A percentile compares a stretch with the other conserved stretches of the same genome.
phyloP scores from a whole-genome alignment of 2,797 vertebrate species.

The Falco biarmicus region DNA sequence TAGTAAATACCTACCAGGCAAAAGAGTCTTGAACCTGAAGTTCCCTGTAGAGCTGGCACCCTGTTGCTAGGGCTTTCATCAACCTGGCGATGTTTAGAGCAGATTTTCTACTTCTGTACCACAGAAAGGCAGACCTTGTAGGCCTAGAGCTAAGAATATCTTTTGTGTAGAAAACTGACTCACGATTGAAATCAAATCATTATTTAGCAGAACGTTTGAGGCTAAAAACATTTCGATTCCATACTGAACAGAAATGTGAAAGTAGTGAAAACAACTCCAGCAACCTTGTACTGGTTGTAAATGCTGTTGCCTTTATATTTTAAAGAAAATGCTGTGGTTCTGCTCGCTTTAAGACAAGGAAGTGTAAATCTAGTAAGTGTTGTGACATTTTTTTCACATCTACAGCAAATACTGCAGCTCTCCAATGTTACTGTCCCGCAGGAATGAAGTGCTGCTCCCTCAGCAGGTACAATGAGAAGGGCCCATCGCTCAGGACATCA shows the following conservation, averaged over 20 bases:
- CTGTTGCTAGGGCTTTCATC: not conserved
- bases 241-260: not conserved
- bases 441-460: not conserved
- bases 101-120: not conserved
- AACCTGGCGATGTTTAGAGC: not conserved
- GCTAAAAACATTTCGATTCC: not conserved
- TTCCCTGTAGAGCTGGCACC: not conserved
- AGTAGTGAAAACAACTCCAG: not conserved
- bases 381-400: not conserved
- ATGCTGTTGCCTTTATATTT: not conserved
- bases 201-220: not conserved
- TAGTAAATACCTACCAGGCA: not conserved
- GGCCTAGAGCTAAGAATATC: not conserved
- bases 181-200: not conserved
- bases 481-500: not conserved
- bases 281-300: not conserved
- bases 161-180: not conserved
- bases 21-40: not conserved
- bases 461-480: not conserved
- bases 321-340: not conserved
- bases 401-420: not conserved
- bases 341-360: not conserved
- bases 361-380: not conserved
- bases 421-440: not conserved
- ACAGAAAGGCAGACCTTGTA: not conserved